Percentiles rank a stretch among this genome's conserved stretches.
These are phyloP conservation scores for Pelagia noctiluca DNA, from an alignment of 30 jellyfish, hydroid and myxozoan genomes.

Conservation along the genomic window DNA sequence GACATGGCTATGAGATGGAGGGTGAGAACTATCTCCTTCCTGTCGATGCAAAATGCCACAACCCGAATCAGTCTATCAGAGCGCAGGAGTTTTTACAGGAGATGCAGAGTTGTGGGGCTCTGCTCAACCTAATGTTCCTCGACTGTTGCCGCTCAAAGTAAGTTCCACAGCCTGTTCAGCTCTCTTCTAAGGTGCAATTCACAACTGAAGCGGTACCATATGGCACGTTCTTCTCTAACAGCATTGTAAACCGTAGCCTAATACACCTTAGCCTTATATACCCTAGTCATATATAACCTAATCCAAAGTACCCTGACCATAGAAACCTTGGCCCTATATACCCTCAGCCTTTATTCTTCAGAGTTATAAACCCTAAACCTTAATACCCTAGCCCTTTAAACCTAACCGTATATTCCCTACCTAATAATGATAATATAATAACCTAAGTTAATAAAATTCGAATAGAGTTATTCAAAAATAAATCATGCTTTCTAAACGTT, in stretches of 20 bases:
- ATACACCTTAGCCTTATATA: background rate
- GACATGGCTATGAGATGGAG: conserved; percentile 94
- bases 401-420: too few species aligned
- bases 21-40: conserved; percentile 94
- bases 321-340: too few species aligned
- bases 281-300: background rate
- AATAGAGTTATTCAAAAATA: too few species aligned
- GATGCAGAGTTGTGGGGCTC: conserved; percentile 79
- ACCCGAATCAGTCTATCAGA: conserved; percentile 57
- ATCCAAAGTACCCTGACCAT: background rate
- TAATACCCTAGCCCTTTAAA: too few species aligned
- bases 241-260: background rate
- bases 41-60: conserved; percentile 75
- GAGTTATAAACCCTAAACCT: too few species aligned
- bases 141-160: conserved; percentile 94
- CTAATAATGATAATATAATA: too few species aligned
- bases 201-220: too few species aligned
- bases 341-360: too few species aligned
- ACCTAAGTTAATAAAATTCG: too few species aligned
- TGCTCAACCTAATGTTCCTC: conserved; percentile 76
- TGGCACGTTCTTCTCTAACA: background rate
- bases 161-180: background rate
- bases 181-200: background rate
- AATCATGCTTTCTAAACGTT: too few species aligned
- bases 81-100: conserved; percentile 94